Percentiles rank a stretch among this genome's conserved stretches.
Evolutionary conservation across 2,113 vertebrate species (phyloP).

Genomic region (Chinchilla lanigera): DNA sequence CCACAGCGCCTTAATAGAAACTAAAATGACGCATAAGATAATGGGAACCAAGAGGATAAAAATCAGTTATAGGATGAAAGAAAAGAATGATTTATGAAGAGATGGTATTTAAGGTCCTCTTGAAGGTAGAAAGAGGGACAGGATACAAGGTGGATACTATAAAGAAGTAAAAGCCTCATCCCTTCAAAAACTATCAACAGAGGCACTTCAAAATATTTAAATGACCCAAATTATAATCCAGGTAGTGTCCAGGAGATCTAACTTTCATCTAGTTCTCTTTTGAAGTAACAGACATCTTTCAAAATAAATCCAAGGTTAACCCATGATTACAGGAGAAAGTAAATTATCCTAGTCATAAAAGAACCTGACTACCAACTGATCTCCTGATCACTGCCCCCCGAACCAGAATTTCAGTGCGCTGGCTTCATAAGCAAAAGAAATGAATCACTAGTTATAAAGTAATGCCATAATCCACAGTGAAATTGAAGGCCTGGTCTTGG

Average conservation of each 20-base stretch:
- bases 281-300: background rate
- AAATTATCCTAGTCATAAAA: slow-evolving; percentile 30
- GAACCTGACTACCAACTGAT: background rate
- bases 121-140: background rate
- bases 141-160: background rate
- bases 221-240: background rate
- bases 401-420: background rate
- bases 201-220: background rate
- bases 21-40: background rate
- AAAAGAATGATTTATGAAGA: background rate
- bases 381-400: background rate
- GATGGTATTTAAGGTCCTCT: background rate
- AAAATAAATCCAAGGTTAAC: background rate
- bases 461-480: background rate
- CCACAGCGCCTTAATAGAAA: background rate
- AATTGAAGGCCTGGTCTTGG: background rate
- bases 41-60: background rate
- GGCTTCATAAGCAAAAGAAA: background rate
- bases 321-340: background rate
- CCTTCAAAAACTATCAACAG: background rate
- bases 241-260: background rate
- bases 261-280: background rate
- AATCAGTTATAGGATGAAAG: background rate
- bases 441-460: background rate
- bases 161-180: background rate